Conservation (phyloP, 2,888 invertebrate genomes). For the Pteria penguin region DNA sequence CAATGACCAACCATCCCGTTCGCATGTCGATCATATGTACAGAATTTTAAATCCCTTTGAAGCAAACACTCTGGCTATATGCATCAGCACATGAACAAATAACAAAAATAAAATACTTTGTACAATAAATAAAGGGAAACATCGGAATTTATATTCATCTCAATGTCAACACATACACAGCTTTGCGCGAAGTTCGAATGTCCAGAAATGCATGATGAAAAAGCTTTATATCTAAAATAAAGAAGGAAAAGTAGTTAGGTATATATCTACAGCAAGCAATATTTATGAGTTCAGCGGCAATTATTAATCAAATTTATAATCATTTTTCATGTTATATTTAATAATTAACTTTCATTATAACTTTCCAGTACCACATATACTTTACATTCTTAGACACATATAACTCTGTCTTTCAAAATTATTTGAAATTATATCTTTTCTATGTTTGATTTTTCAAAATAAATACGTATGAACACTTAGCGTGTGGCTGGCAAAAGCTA, state of each 20-base stretch:
- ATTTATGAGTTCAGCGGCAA: no score
- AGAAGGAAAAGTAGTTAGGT: not conserved
- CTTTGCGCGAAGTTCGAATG: constrained; percentile 25
- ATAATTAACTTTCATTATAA: no score
- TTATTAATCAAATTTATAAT: no score
- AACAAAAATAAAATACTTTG: constrained; percentile 49
- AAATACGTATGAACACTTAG: no score
- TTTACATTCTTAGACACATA: no score
- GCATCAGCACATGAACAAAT: constrained; percentile 39
- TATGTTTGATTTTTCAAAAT: no score
- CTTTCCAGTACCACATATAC: no score
- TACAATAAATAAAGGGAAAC: constrained; percentile 46
- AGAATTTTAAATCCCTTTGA: constrained; percentile 21
- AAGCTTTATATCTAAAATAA: constrained; percentile 13
- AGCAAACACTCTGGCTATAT: constrained; percentile 41
- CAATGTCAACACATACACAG: constrained; percentile 41
- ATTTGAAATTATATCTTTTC: no score
- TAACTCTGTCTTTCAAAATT: no score
- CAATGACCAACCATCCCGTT: constrained; percentile 27
- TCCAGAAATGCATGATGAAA: constrained; percentile 19
- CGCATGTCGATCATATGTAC: constrained; percentile 19
- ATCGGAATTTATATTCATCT: constrained; percentile 40
- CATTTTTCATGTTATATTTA: no score
- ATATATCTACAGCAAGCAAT: no score
- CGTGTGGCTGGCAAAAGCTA: no score